Evolutionary conservation across 1,140 invertebrate genomes (phyloP).

Genomic region (Neocloeon triangulifer): DNA sequence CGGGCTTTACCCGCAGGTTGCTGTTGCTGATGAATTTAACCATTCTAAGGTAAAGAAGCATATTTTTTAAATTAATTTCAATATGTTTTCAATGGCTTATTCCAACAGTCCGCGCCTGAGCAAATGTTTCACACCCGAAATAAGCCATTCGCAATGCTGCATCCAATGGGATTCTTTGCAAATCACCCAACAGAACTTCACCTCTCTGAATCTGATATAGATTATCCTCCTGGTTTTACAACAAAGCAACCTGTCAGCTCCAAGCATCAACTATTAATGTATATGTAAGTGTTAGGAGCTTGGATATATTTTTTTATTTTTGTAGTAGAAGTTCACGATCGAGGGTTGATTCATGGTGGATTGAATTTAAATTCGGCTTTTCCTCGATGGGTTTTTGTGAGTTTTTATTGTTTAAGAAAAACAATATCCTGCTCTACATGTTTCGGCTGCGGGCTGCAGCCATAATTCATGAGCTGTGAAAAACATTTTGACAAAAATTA

Average conservation of each 20-base stretch:
- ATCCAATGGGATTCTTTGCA: slow-evolving; percentile 76
- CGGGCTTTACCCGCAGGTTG: slow-evolving; percentile 84
- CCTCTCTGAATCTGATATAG: slow-evolving; percentile 51
- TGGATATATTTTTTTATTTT: too few relatives aligned
- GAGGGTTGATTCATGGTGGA: too few relatives aligned
- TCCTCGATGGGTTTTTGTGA: too few relatives aligned
- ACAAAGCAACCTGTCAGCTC: slow-evolving; percentile 48
- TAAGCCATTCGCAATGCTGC: slow-evolving; percentile 75
- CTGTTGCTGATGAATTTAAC: slow-evolving; percentile 81
- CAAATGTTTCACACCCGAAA: slow-evolving; percentile 81
- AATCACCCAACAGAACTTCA: slow-evolving; percentile 57
- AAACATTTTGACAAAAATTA: not conserved
- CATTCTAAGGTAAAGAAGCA: slow-evolving; percentile 49
- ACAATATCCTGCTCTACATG: too few relatives aligned
- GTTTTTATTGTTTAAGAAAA: too few relatives aligned
- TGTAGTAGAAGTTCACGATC: too few relatives aligned
- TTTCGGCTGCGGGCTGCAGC: too few relatives aligned
- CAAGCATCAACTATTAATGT: slow-evolving; percentile 72
- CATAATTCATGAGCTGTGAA: too few relatives aligned
- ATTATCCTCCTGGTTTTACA: slow-evolving; percentile 33
- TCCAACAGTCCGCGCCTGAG: slow-evolving; percentile 45
- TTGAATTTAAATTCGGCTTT: too few relatives aligned
- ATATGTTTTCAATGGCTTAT: too few relatives aligned
- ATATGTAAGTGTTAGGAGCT: slow-evolving; percentile 44
- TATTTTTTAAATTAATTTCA: too few relatives aligned